Evolutionary conservation across 2,797 vertebrate genomes (phyloP).

Genomic region (Coregonus suidteri): DNA sequence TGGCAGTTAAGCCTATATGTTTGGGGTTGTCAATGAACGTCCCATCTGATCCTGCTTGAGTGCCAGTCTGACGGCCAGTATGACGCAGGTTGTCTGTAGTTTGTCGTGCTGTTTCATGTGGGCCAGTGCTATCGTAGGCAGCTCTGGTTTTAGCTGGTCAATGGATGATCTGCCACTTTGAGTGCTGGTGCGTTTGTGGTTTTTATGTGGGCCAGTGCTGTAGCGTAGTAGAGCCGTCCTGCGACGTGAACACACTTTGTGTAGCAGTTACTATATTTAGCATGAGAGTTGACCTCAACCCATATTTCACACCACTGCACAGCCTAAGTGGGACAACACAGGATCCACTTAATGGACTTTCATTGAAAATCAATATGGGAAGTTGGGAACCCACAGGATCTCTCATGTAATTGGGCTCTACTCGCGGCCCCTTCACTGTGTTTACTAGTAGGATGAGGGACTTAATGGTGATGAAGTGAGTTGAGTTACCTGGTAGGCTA

Average conservation of each 20-base stretch:
- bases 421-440: constrained; percentile 2
- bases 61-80: not conserved
- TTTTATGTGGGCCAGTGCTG: not conserved
- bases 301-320: constrained; percentile 46
- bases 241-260: too few species aligned
- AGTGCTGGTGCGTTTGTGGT: not conserved
- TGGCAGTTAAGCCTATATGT: not conserved
- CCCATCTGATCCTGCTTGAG: not conserved
- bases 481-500: not conserved
- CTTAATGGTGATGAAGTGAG: not conserved
- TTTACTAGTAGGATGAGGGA: not conserved
- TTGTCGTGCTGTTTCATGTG: not conserved
- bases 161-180: not conserved
- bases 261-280: constrained; percentile 25
- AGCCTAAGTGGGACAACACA: constrained; percentile 33
- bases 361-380: constrained; percentile 50
- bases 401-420: constrained; percentile 10
- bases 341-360: constrained; percentile 7
- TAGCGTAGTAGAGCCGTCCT: too few species aligned
- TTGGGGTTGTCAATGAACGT: not conserved
- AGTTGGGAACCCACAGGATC: not conserved
- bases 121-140: not conserved
- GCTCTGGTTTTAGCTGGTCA: not conserved
- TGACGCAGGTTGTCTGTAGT: too few species aligned
- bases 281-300: constrained; percentile 46